These are phyloP conservation scores for Tupaia chinensis DNA, from an alignment of 2,113 vertebrate genomes.

Conservation along the genomic window DNA sequence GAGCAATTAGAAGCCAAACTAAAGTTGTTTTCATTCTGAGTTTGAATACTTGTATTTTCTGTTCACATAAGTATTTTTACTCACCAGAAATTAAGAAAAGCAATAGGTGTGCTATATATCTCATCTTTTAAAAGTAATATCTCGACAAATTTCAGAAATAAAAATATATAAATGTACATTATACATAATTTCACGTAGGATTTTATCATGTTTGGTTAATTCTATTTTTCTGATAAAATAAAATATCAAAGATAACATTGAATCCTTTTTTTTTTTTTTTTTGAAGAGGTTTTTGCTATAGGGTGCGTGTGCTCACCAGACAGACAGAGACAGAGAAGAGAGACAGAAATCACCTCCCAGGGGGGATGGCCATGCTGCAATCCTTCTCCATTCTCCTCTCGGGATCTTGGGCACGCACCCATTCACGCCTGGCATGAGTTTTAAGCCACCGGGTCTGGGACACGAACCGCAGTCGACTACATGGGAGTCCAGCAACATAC, in stretches of 20 bases:
- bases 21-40: constrained; percentile 24
- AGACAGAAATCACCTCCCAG: too few relatives aligned
- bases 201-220: neutral
- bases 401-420: too few relatives aligned
- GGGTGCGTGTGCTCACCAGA: too few relatives aligned
- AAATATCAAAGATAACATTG: neutral
- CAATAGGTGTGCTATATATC: neutral
- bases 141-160: neutral
- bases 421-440: too few relatives aligned
- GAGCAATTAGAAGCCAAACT: constrained; percentile 19
- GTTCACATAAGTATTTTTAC: neutral
- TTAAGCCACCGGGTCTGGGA: too few relatives aligned
- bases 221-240: neutral
- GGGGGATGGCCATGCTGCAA: too few relatives aligned
- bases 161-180: neutral
- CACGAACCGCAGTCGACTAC: too few relatives aligned
- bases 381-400: too few relatives aligned
- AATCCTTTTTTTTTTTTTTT: neutral
- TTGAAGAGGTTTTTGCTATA: too few relatives aligned
- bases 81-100: neutral
- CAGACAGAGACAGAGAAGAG: too few relatives aligned
- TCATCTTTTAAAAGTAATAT: neutral
- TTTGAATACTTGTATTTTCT: neutral
- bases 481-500: too few relatives aligned
- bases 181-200: neutral